Percentiles rank a stretch among this genome's conserved stretches.
Conservation (phyloP, 2,888 invertebrate species). For the Tipula lateralis region DNA sequence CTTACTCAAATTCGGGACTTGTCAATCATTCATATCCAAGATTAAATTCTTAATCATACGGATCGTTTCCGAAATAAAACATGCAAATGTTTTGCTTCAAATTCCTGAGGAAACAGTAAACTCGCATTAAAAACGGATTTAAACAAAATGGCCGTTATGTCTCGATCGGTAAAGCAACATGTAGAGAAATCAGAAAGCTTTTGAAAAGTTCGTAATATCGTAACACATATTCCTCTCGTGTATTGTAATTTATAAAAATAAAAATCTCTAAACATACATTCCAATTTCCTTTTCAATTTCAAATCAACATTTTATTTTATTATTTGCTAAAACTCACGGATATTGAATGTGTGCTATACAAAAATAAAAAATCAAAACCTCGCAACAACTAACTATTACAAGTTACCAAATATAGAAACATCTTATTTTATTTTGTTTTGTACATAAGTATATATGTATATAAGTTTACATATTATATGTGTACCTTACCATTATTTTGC, state of each 20-base stretch:
- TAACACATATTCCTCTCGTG: background rate
- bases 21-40: no score
- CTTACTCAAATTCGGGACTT: no score
- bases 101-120: no score
- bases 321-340: background rate
- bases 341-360: background rate
- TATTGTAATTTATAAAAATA: background rate
- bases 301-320: background rate
- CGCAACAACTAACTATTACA: background rate
- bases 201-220: background rate
- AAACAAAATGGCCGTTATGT: no score
- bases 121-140: no score
- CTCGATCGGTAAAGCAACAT: no score
- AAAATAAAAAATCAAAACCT: background rate
- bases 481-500: background rate
- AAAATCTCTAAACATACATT: background rate
- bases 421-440: background rate
- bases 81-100: no score
- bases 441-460: no score
- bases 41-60: no score
- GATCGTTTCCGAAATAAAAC: no score
- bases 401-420: background rate
- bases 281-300: background rate
- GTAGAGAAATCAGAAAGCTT: background rate
- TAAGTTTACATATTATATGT: no score